These are phyloP conservation scores for Tretioscincus oriximinensis DNA, from an alignment of 2,113 vertebrate genomes.

Conservation along the genomic window DNA sequence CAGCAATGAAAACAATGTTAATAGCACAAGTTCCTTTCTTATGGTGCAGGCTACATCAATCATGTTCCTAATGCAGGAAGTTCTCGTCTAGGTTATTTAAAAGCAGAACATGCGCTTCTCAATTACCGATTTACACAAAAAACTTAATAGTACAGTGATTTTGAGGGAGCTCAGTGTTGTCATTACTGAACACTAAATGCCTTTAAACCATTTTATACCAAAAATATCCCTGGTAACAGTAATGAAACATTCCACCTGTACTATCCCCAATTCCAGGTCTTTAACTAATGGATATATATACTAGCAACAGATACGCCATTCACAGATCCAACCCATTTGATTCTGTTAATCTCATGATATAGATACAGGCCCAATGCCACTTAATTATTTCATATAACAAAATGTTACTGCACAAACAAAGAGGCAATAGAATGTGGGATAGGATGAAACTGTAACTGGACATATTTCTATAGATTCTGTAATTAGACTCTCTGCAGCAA, in stretches of 20 bases:
- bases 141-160: neutral
- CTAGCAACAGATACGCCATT: neutral
- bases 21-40: conserved; percentile 29
- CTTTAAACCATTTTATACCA: neutral
- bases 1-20: conserved; percentile 24
- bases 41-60: neutral
- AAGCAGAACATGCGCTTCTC: too few species aligned
- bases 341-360: neutral
- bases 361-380: neutral
- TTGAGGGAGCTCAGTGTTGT: neutral
- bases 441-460: too few species aligned
- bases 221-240: neutral
- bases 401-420: neutral
- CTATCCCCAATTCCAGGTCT: neutral
- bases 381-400: neutral
- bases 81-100: neutral
- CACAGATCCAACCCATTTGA: neutral
- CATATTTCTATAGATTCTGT: neutral
- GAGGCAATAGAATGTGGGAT: too few species aligned
- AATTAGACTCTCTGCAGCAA: neutral
- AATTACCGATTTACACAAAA: neutral
- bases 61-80: neutral
- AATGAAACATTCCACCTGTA: neutral
- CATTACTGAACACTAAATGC: neutral
- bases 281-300: neutral